These are phyloP conservation scores for Gymnoscopelus microlampas DNA, from an alignment of 2,797 vertebrate species.

Conservation along the genomic window DNA sequence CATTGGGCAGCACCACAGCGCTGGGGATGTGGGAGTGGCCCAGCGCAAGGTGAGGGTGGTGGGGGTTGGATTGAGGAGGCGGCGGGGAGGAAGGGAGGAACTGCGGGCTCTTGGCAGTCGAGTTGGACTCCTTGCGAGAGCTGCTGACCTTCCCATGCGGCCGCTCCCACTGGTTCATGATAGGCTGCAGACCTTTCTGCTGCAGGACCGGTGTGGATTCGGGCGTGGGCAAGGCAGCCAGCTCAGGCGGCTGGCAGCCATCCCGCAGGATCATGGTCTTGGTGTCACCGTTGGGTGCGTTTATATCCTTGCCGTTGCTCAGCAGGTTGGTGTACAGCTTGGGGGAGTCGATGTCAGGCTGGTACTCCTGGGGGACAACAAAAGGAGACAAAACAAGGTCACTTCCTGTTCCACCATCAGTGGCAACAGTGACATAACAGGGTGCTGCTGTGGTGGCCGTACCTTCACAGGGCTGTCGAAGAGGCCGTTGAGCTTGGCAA, in stretches of 20 bases:
- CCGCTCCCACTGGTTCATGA: constrained; percentile 93
- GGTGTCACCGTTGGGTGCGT: constrained; percentile 84
- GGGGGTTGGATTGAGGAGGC: constrained; percentile 66
- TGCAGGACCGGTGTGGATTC: constrained; percentile 97
- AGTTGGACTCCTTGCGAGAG: constrained; percentile 86
- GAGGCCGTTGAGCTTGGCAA: constrained; percentile 94
- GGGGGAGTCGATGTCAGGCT: constrained; percentile 92
- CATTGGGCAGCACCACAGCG: constrained; percentile 96
- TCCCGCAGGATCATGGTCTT: constrained; percentile 91
- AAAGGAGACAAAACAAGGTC: constrained; percentile 38
- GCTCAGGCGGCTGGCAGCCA: constrained; percentile 91
- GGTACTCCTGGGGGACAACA: constrained; percentile 84
- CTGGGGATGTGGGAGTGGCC: constrained; percentile 95
- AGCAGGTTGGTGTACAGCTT: constrained; percentile 95
- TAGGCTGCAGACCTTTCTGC: constrained; percentile 92
- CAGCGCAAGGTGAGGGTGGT: constrained; percentile 83
- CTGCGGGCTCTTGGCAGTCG: constrained; percentile 88
- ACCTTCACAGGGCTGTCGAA: constrained; percentile 97
- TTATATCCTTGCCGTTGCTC: constrained; percentile 89
- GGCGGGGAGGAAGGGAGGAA: constrained; percentile 91
- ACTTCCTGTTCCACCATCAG: constrained; percentile 10
- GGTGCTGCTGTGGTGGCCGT: constrained; percentile 26
- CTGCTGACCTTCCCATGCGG: constrained; percentile 83
- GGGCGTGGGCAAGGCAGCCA: constrained; percentile 94
- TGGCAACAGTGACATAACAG: constrained; percentile 1